These are phyloP conservation scores for Rhea americana DNA, from an alignment of 2,113 vertebrate species.

Conservation along the genomic window DNA sequence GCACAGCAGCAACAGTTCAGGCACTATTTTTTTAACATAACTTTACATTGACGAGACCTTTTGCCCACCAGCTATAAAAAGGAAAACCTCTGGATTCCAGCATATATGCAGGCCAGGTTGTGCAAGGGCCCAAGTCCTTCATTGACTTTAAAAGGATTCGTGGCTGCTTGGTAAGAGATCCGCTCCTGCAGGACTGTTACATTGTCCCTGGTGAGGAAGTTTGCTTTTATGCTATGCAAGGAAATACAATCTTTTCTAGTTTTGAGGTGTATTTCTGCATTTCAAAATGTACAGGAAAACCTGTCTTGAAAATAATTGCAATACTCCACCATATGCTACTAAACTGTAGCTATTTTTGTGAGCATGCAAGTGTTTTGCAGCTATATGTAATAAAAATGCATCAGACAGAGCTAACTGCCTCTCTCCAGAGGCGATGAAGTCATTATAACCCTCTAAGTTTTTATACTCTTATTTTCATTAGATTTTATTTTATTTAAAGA, in stretches of 20 bases:
- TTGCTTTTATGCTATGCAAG: not conserved
- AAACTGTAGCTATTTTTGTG: accelerated
- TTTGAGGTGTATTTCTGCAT: not conserved
- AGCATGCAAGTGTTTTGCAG: not conserved
- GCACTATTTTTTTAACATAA: not conserved
- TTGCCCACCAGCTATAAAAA: not conserved
- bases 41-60: not conserved
- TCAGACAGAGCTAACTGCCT: not conserved
- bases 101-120: no score
- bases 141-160: not conserved
- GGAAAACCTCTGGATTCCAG: not conserved
- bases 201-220: accelerated
- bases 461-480: slow-evolving; percentile 5
- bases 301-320: not conserved
- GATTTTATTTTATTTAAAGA: slow-evolving; percentile 7
- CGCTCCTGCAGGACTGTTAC: not conserved
- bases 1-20: no score
- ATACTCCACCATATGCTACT: not conserved
- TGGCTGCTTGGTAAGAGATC: not conserved
- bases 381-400: not conserved
- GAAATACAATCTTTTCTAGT: not conserved
- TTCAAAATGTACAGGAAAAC: not conserved
- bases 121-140: not conserved
- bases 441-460: not conserved
- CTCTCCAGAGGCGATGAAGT: not conserved